These are phyloP conservation scores for Mormyrus proboscirostris DNA, from an alignment of 2,797 vertebrate species.

Conservation along the genomic window DNA sequence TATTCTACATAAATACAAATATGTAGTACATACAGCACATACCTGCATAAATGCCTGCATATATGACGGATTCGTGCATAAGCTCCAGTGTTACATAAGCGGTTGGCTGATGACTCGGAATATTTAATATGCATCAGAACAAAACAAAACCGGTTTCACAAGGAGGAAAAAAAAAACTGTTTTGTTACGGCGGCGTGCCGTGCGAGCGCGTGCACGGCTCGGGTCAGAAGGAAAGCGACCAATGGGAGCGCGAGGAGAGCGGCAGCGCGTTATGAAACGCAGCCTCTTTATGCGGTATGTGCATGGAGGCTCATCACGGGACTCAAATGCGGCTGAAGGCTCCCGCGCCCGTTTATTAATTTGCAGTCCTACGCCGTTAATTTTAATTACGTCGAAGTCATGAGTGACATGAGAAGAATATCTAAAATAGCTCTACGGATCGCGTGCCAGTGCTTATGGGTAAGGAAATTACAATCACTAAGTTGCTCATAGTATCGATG, in stretches of 20 bases:
- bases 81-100: neutral
- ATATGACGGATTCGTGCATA: neutral
- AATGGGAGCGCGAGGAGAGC: neutral
- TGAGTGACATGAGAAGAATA: slow-evolving; percentile 20
- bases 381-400: neutral
- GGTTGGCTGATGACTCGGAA: neutral
- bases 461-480: slow-evolving; percentile 17
- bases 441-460: slow-evolving; percentile 29
- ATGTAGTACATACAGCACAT: neutral
- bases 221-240: neutral
- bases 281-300: neutral
- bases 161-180: neutral
- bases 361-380: neutral
- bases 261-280: neutral
- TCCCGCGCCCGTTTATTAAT: neutral
- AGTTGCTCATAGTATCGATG: neutral
- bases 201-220: neutral
- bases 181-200: neutral
- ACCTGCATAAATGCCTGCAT: neutral
- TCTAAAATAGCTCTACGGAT: slow-evolving; percentile 26
- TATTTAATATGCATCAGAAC: neutral
- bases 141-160: neutral
- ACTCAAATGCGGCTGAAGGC: neutral
- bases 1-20: neutral
- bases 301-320: neutral